Percentiles rank a stretch among this genome's conserved stretches.
These are phyloP conservation scores for Crepidodera aurea DNA, from an alignment of 2,888 invertebrate species.

Conservation along the genomic window DNA sequence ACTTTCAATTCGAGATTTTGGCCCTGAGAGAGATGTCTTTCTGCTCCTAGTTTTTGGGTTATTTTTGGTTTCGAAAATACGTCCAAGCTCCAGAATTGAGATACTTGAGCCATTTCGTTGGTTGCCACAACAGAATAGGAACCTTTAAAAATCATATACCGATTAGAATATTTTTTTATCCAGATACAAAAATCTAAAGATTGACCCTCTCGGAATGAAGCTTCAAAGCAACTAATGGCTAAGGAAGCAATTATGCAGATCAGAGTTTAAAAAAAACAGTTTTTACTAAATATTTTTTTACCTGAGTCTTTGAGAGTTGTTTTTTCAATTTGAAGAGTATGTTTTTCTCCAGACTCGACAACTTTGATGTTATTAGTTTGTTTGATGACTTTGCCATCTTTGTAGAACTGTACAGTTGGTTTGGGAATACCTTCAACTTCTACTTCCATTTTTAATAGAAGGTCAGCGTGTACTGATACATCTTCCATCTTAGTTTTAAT, in stretches of 20 bases:
- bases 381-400: conserved; percentile 83
- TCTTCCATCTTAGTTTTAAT: conserved; percentile 83
- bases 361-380: conserved; percentile 77
- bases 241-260: too few species aligned
- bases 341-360: conserved; percentile 74
- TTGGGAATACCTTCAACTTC: conserved; percentile 85
- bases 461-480: conserved; percentile 74
- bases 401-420: conserved; percentile 85
- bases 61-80: conserved; percentile 84
- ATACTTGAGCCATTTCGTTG: conserved; percentile 89
- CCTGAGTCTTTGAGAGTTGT: conserved; percentile 80
- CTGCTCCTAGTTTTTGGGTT: conserved; percentile 72
- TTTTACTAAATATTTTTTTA: conserved; percentile 36
- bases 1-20: conserved; percentile 79
- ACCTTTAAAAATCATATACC: too few species aligned
- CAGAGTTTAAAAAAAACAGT: too few species aligned
- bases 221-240: too few species aligned
- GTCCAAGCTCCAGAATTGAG: conserved; percentile 88
- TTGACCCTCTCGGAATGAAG: too few species aligned
- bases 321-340: conserved; percentile 75
- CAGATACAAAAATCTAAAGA: too few species aligned
- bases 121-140: conserved; percentile 87
- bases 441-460: conserved; percentile 79
- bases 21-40: conserved; percentile 75
- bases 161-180: too few species aligned